Conservation (phyloP, 2,888 invertebrate genomes). For the Polydrusus pterygomalis region DNA sequence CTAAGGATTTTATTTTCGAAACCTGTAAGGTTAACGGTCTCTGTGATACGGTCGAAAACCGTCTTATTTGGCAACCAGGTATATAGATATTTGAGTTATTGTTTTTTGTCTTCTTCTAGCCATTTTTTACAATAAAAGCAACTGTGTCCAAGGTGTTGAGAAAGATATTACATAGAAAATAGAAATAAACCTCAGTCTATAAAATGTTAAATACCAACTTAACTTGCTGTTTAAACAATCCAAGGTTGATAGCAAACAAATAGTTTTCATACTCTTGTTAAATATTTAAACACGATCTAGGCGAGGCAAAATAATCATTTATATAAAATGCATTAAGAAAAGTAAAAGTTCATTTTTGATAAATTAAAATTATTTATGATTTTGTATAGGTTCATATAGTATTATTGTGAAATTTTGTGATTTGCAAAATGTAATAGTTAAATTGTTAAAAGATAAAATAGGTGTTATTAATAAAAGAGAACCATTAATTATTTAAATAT, state of each 20-base stretch:
- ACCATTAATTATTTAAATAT: no score
- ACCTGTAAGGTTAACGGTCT: no score
- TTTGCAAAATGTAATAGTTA: constrained; percentile 17
- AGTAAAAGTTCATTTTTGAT: constrained; percentile 19
- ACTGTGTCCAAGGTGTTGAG: background rate
- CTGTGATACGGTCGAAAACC: no score
- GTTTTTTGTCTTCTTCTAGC: no score
- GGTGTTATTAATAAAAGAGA: background rate
- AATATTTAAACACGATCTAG: constrained; percentile 11
- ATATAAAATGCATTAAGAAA: constrained; percentile 11
- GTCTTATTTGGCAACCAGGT: no score
- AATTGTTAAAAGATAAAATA: background rate
- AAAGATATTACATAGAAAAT: background rate
- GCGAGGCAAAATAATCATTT: background rate
- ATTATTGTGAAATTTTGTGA: background rate
- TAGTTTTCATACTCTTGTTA: constrained; percentile 22
- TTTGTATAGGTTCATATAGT: background rate
- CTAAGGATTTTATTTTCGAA: no score
- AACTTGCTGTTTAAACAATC: constrained; percentile 23
- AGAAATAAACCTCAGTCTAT: background rate
- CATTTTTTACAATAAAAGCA: background rate
- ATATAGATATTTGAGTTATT: no score
- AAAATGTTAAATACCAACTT: constrained; percentile 18
- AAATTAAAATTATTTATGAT: constrained; percentile 13
- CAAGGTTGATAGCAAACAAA: constrained; percentile 26